Evolutionary conservation across 2,888 invertebrate species (phyloP).

Genomic region (Apeira syringaria): DNA sequence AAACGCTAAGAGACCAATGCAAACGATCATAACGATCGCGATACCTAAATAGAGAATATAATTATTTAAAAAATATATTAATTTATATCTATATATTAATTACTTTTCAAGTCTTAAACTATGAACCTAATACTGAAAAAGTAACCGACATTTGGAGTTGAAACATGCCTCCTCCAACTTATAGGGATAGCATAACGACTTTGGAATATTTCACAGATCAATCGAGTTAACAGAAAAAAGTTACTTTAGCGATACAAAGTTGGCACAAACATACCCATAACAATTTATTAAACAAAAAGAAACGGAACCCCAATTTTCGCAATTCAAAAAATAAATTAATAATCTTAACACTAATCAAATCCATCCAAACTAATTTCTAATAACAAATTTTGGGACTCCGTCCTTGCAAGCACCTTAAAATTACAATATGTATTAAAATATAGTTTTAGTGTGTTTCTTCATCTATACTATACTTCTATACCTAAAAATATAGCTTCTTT

Average conservation of each 20-base stretch:
- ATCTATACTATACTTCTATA: constrained; percentile 53
- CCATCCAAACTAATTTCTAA: constrained; percentile 59
- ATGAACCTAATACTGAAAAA: constrained; percentile 77
- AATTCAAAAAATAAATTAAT: constrained; percentile 59
- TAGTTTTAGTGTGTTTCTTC: constrained; percentile 40
- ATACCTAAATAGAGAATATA: constrained; percentile 45
- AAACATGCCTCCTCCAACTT: constrained; percentile 61
- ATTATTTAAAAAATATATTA: constrained; percentile 38
- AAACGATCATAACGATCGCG: constrained; percentile 37
- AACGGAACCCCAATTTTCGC: constrained; percentile 58
- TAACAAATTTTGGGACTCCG: constrained; percentile 55
- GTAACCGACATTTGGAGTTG: constrained; percentile 54
- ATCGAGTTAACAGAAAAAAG: constrained; percentile 1
- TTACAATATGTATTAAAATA: constrained; percentile 39
- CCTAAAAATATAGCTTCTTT: constrained; percentile 72
- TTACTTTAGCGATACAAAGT: constrained; percentile 39
- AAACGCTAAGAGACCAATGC: constrained; percentile 58
- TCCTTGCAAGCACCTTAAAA: constrained; percentile 69
- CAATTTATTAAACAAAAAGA: constrained; percentile 33
- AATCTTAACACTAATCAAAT: constrained; percentile 69
- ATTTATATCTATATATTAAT: constrained; percentile 53
- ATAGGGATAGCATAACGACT: constrained; percentile 53
- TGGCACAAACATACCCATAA: constrained; percentile 70
- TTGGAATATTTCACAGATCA: constrained; percentile 23
- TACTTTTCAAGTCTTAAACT: constrained; percentile 73